Base-by-base conservation (phyloP, 2,113 vertebrate species). In the Cephalopholis sonnerati region DNA sequence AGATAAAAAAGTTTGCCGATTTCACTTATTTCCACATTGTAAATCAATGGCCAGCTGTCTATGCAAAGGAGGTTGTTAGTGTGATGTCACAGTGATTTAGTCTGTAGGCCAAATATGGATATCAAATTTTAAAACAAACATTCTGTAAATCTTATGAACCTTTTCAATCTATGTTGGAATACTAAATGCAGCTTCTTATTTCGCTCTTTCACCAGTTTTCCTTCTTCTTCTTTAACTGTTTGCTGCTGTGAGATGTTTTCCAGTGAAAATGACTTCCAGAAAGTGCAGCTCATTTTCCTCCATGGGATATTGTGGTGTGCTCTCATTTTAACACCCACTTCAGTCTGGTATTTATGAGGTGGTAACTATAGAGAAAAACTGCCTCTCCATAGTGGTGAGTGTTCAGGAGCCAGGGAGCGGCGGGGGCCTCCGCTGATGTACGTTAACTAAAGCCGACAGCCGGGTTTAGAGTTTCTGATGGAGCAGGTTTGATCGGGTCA, bases 301-400 rank as follows among this genome's bases (percentile, higher is more conserved):
- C 25, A 18, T 36, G 71, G 90, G 87, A 85, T 80, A 71, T 81
- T 79, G 87, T 80, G 72, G 81, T 82, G 69, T 62, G 83, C 73
- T 83, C 81, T 85, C 77, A 80, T 88, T 91, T 94, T 92, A 89
- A 91, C 90, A 90, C 88, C 82, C 79, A 88, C 91, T 93, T 87
- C 63, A 85, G 55, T 81, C n/a, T 74, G 74, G 58, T 91, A 86
- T 94, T 94, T 93, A 91, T 92, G 94, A 93, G 89, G 87, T 91
- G 84, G 87, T 88, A 89, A 91, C 85, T 75, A 59, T 79, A 74
- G 82, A 67, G 79, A 73, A 77, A 86, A 80, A 78, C 57, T 24
- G 66, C 58, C 27, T 68, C 79, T 79, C 55, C 36, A 17, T 65
- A 25, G 71, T 83, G 73, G 69, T 80, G 77, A 83, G 78, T 44